Base-by-base conservation (phyloP, 2,113 vertebrate species). In the Zeus faber region DNA sequence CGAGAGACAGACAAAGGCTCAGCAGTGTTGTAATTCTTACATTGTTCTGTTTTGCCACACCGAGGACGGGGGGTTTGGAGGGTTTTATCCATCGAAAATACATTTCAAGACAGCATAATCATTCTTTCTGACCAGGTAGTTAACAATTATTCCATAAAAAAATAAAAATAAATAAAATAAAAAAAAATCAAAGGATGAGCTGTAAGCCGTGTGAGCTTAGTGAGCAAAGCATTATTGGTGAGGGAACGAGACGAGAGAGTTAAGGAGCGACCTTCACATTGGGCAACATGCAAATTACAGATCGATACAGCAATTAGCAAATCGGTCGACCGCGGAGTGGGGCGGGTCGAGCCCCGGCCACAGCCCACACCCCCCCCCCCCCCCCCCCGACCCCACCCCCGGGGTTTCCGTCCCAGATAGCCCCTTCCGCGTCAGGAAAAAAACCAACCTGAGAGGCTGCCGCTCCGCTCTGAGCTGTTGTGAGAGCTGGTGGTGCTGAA, bases 401-500 rank as follows among this genome's bases (percentile, higher is more conserved):
- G 52, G 50, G 55, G 39, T 23, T 40, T 72, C 31, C 31, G 9
- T 11, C 9, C 27, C 9, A 43, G 40, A 43, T 41, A 18, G 54
- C 37, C 85, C 88, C 82, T 84, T 84, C 87, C 33, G 62, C 59
- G 74, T 85, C 74, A 46, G 71, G 83, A 65, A 91, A 98, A 84
- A 65, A 91, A 98, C 97, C 95, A 95, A 98, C 97, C 97, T 98
- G 97, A 98, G 86, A 98, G 95, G 86, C 97, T 99, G 94, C 95
- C 93, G 91, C 96, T 99, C 91, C 97, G 93, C 88, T 98, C 97
- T 78, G 97, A 99, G 93, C 96, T 98, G 96, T 98, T 98, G 95
- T 98, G 94, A 91, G 96, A 99, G 92, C 97, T 99, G 93, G 94
- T 97, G 89, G 96, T 98, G 97, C 95, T 99, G 97, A 98, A 98